Base-by-base conservation (phyloP, 2,888 invertebrate genomes). In the Campaea margaritaria region DNA sequence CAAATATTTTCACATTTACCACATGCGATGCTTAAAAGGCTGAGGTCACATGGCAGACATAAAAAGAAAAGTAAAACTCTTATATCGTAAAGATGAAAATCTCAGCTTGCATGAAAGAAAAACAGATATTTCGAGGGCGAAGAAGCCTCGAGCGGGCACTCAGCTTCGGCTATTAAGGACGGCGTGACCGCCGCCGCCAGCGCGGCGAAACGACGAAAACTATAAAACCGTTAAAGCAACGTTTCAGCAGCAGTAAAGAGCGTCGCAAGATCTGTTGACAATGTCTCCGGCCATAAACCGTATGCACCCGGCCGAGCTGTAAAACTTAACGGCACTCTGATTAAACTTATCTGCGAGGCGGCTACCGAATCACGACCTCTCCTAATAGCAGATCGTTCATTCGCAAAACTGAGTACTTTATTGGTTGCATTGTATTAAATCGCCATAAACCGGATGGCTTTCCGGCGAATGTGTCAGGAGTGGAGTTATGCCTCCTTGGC, bases 161-260 rank as follows among this genome's bases (percentile, higher is more conserved):
- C 90, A 91, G 91, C 86, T 86, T 68, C 59, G 79, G 86, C 91
- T 89, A 91, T 92, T 92, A 92, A 89, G 89, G 85, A 78, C 81
- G 83, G 79, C 80, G 89, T 86, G 90, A 88, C 91, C 91, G 90
- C 85, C 86, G 83, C 91, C 91, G 89, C 86, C 86, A 84, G 86
- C 83, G 86, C 86, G 87, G 85, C 89, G 88, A 79, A 89, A 89
- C 86, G 89, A 85, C 90, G 83, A 87, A 90, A 91, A 91, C 91
- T 91, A 92, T 92, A 92, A 92, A 92, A 92, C 89, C 84, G 90
- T 91, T 91, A 91, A 91, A 91, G 90, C 87, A 91, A 88, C 91
- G 88, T 91, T 91, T 90, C 91, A 90, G 87, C 87, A 89, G 90
- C 89, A 82, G 90, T 92, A 91, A 92, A 91, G 91, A 90, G 87